These are phyloP conservation scores for Smittia aterrima DNA, from an alignment of 2,888 invertebrate genomes.

Conservation along the genomic window DNA sequence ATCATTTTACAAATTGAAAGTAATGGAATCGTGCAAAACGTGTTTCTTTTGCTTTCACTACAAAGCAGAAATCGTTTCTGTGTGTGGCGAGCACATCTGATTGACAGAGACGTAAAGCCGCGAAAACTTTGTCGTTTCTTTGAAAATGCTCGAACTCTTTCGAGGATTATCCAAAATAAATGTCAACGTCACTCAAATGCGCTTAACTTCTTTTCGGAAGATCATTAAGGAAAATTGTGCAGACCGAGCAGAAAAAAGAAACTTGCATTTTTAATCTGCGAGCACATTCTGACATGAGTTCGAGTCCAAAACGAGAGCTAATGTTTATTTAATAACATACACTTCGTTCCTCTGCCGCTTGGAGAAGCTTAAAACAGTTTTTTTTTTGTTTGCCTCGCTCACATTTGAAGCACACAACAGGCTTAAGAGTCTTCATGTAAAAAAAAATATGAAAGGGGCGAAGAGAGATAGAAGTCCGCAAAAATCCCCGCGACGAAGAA, in stretches of 20 bases:
- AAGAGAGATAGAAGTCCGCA: slow-evolving; percentile 4
- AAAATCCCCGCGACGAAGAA: not conserved
- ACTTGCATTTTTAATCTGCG: slow-evolving; percentile 9
- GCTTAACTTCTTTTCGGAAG: not conserved
- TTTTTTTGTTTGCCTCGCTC: not conserved
- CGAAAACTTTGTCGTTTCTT: slow-evolving; percentile 7
- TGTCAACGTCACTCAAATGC: slow-evolving; percentile 31
- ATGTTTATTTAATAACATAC: slow-evolving; percentile 39
- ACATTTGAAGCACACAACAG: not conserved
- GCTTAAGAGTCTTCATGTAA: not conserved
- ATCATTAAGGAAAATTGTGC: slow-evolving; percentile 1
- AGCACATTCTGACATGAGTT: slow-evolving; percentile 1
- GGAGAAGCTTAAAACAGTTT: not conserved
- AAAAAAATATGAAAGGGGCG: not conserved
- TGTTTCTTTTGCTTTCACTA: not conserved
- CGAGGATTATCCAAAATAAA: slow-evolving; percentile 38
- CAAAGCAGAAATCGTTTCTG: not conserved
- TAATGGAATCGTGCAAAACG: too few relatives aligned
- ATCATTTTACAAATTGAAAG: too few relatives aligned
- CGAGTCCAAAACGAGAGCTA: slow-evolving; percentile 15
- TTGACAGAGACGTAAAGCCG: not conserved
- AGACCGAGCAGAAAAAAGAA: not conserved
- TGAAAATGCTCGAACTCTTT: not conserved
- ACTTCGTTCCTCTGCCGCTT: not conserved
- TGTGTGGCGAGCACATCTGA: not conserved